Evolutionary conservation across 2,888 invertebrate species (phyloP).

Genomic region (Sphaerophoria taeniata): DNA sequence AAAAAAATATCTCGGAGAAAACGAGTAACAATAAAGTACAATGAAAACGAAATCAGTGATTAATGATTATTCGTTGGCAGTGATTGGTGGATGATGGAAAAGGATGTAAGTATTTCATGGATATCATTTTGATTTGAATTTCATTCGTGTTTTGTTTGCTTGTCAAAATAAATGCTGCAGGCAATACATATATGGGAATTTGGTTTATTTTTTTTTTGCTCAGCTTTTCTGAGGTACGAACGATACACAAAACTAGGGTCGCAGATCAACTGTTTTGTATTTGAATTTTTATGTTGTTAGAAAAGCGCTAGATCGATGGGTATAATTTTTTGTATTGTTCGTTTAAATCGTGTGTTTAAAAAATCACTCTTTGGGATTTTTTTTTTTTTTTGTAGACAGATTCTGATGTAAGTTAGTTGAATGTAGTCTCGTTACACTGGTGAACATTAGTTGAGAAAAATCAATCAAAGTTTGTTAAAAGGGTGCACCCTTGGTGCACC

Average conservation of each 20-base stretch:
- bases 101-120: constrained; percentile 73
- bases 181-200: not conserved
- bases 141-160: constrained; percentile 65
- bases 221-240: not conserved
- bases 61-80: constrained; percentile 72
- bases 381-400: no score
- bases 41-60: constrained; percentile 59
- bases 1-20: constrained; percentile 1
- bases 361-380: no score
- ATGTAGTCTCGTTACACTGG: no score
- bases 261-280: constrained; percentile 6
- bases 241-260: constrained; percentile 1
- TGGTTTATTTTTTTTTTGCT: no score
- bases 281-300: constrained; percentile 5
- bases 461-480: no score
- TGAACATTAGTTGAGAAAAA: no score
- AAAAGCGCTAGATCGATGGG: no score
- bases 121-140: constrained; percentile 71
- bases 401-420: no score
- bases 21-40: constrained; percentile 12
- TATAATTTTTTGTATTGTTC: no score
- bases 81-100: constrained; percentile 72
- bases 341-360: no score
- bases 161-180: constrained; percentile 67
- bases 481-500: no score